Conservation (phyloP, 92 coral and sea anemone genomes). For the Umimayanthus kanabou region DNA sequence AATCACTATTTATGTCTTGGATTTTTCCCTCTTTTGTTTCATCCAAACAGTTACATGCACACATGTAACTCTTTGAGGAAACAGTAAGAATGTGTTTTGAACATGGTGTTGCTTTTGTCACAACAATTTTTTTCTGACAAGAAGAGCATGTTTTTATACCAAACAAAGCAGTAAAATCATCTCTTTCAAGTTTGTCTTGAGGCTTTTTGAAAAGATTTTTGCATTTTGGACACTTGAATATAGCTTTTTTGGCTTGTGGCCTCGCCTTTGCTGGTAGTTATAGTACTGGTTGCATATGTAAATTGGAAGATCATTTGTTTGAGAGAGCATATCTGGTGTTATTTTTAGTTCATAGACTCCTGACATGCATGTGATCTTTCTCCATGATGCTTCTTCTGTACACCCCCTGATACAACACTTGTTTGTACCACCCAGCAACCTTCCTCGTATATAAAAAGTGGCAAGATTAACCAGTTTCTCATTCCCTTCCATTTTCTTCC, state of each 20-base stretch:
- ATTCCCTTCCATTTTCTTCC: not conserved
- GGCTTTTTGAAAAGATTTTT: not conserved
- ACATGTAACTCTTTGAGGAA: conserved; percentile 9
- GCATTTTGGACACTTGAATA: not conserved
- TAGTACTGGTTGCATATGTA: not conserved
- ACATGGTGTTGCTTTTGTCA: conserved; percentile 34
- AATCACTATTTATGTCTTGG: conserved; percentile 16
- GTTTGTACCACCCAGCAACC: not conserved
- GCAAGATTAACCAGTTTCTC: not conserved
- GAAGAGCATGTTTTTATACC: conserved; percentile 21
- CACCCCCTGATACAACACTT: conserved; percentile 1
- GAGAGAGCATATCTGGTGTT: not conserved
- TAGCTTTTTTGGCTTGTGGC: not conserved
- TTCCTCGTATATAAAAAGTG: not conserved
- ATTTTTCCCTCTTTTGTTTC: conserved; percentile 24
- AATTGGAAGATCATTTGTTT: not conserved
- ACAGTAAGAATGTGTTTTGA: conserved; percentile 26
- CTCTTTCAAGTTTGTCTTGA: not conserved
- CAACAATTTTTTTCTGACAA: conserved; percentile 8
- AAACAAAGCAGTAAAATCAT: conserved; percentile 1
- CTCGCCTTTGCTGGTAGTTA: not conserved
- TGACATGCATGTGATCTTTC: not conserved
- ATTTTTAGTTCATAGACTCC: not conserved
- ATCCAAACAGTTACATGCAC: conserved; percentile 41
- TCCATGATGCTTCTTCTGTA: not conserved